Evolutionary conservation across 2,888 invertebrate genomes (phyloP).

Genomic region (Sesamia inferens): DNA sequence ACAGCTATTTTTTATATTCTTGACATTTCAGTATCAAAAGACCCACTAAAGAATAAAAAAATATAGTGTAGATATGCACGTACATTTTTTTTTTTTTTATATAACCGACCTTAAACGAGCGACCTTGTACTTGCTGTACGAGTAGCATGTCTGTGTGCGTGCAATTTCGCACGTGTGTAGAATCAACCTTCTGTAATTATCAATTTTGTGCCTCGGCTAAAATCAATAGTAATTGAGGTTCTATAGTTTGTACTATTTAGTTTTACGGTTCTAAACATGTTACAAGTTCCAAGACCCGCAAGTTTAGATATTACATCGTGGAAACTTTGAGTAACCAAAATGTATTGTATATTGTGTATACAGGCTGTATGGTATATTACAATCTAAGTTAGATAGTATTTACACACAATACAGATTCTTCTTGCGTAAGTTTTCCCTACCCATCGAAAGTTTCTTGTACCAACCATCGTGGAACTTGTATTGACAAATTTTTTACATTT

Average conservation of each 20-base stretch:
- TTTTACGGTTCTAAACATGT: slow-evolving; percentile 53
- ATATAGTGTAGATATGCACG: too few relatives aligned
- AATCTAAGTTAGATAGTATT: slow-evolving; percentile 5
- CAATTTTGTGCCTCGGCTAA: neutral
- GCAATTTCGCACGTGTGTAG: neutral
- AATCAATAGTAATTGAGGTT: slow-evolving; percentile 50
- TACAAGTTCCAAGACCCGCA: slow-evolving; percentile 47
- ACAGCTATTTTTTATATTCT: neutral
- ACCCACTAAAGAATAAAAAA: neutral
- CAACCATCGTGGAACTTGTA: neutral
- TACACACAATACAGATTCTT: neutral
- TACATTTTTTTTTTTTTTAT: too few relatives aligned
- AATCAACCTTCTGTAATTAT: neutral
- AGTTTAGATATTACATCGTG: slow-evolving; percentile 57
- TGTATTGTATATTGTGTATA: slow-evolving; percentile 24
- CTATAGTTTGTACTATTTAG: slow-evolving; percentile 47
- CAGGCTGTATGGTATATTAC: slow-evolving; percentile 8
- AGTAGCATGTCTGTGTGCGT: neutral
- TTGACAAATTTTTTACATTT: neutral
- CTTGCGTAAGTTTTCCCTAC: neutral
- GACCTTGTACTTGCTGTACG: neutral
- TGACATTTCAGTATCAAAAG: neutral
- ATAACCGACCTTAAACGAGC: neutral
- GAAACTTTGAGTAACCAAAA: slow-evolving; percentile 40
- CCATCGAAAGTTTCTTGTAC: neutral